These are phyloP conservation scores for Himantopus leucocephalus DNA, from an alignment of 2,113 vertebrate genomes.

Conservation along the genomic window DNA sequence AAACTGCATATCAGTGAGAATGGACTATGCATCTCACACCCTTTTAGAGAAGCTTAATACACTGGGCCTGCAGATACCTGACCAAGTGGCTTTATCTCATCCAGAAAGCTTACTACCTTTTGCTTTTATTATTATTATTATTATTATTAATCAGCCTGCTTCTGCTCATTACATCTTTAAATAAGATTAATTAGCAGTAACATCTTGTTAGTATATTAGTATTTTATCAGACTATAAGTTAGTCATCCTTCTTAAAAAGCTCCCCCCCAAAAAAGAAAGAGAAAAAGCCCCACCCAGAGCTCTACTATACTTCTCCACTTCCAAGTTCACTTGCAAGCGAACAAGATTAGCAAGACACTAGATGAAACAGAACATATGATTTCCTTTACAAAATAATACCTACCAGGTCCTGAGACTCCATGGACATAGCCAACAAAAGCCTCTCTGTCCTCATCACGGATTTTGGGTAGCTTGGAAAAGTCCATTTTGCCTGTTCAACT, in stretches of 20 bases:
- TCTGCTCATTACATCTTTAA: neutral
- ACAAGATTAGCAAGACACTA: neutral
- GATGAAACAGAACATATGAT: neutral
- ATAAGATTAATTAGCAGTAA: neutral
- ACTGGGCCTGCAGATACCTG: neutral
- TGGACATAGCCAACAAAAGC: slow-evolving; percentile 92
- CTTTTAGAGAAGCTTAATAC: neutral
- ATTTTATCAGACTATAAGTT: neutral
- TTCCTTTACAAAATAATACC: slow-evolving; percentile 20
- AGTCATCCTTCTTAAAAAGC: neutral
- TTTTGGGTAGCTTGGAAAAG: slow-evolving; percentile 92
- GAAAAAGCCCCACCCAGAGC: neutral
- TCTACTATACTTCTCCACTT: neutral
- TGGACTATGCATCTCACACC: too few species aligned
- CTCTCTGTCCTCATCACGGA: slow-evolving; percentile 91
- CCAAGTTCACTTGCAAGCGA: neutral
- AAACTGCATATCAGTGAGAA: neutral
- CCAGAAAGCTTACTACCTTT: neutral
- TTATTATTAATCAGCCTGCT: neutral
- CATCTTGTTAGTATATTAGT: neutral
- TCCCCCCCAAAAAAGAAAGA: fast-evolving
- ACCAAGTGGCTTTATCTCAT: neutral
- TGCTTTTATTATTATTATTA: neutral
- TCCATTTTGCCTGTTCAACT: slow-evolving; percentile 85
- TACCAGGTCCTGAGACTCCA: slow-evolving; percentile 96